Evolutionary conservation across 2,888 invertebrate species (phyloP).

Genomic region (Criorhina ranunculi): DNA sequence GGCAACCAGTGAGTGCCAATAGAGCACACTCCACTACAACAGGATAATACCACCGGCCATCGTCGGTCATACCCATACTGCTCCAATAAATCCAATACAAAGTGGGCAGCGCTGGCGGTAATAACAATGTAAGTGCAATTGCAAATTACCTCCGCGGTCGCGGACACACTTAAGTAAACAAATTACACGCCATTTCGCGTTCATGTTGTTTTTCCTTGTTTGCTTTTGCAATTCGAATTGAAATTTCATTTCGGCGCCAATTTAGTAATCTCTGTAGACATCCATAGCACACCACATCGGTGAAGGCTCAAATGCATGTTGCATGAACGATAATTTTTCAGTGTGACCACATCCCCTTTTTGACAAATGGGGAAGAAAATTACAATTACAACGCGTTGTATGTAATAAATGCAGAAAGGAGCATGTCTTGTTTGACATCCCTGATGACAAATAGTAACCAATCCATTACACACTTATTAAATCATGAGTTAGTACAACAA

Average conservation of each 20-base stretch:
- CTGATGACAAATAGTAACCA: not conserved
- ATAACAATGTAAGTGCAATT: constrained; percentile 40
- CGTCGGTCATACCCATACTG: constrained; percentile 5
- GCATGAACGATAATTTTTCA: not conserved
- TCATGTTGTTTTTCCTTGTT: constrained; percentile 32
- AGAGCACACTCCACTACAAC: constrained; percentile 14
- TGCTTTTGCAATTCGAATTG: constrained; percentile 29
- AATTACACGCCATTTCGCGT: constrained; percentile 43
- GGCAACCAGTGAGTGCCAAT: constrained; percentile 21
- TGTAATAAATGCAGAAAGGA: not conserved
- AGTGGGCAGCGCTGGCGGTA: constrained; percentile 8
- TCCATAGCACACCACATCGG: not conserved
- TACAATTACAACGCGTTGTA: not conserved
- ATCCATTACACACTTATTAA: too few relatives aligned
- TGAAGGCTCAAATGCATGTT: not conserved
- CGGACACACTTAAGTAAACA: constrained; percentile 33
- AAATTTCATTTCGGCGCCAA: constrained; percentile 28
- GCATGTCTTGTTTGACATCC: not conserved
- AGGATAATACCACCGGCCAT: constrained; percentile 33
- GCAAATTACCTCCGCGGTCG: constrained; percentile 46
- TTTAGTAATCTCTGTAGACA: not conserved
- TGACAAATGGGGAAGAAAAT: not conserved
- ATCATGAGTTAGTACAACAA: too few relatives aligned
- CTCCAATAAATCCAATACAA: constrained; percentile 11
- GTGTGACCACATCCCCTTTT: not conserved